A percentile compares a stretch with the other conserved stretches of the same genome.
phyloP scores from a whole-genome alignment of 2,888 invertebrate genomes.

The Calameuta filiformis region DNA sequence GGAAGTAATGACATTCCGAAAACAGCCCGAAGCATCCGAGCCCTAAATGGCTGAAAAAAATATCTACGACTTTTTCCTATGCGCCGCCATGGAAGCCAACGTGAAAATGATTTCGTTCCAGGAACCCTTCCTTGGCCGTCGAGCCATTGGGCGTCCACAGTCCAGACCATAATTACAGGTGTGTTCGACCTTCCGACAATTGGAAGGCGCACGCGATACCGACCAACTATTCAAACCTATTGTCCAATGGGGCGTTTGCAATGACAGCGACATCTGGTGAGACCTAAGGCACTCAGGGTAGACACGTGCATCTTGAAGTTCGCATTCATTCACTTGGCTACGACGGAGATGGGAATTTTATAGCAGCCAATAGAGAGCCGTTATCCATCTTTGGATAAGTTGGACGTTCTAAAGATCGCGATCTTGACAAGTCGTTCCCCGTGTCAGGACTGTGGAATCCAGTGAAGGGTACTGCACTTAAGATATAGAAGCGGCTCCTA shows the following conservation, averaged over 20 bases:
- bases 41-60: not conserved
- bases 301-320: not conserved
- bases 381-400: not conserved
- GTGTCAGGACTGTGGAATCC: conserved; percentile 33
- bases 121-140: not conserved
- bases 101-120: not conserved
- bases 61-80: not conserved
- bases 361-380: not conserved
- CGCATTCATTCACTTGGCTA: not conserved
- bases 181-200: not conserved
- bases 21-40: not conserved
- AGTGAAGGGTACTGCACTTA: conserved; percentile 38
- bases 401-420: conserved; percentile 21
- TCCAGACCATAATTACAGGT: not conserved
- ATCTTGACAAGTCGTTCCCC: conserved; percentile 26
- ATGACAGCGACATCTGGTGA: not conserved
- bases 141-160: not conserved
- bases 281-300: not conserved
- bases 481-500: conserved; percentile 6
- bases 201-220: not conserved
- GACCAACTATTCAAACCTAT: not conserved
- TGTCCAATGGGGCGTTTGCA: not conserved
- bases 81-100: not conserved
- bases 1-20: not conserved
- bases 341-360: not conserved